These are phyloP conservation scores for Halisarca cf. caerulea DNA, from an alignment of 37 sponge, comb jelly and placozoan genomes.

Conservation along the genomic window DNA sequence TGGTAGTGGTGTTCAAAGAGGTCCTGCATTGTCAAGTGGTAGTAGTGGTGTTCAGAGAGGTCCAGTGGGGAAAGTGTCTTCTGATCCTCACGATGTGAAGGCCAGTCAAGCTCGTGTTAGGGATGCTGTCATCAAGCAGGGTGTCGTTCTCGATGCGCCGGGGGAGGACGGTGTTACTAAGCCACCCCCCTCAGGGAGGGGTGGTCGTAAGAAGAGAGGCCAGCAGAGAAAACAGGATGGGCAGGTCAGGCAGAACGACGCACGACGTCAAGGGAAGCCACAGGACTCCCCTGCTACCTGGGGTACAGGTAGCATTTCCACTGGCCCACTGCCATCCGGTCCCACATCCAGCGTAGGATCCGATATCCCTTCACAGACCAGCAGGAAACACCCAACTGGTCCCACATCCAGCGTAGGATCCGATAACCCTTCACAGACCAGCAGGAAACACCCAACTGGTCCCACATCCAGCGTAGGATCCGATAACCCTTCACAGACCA, in stretches of 20 bases:
- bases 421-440: background rate
- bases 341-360: too few species aligned
- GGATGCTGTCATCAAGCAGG: constrained; percentile 63
- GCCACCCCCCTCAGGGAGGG: background rate
- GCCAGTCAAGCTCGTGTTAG: constrained; percentile 62
- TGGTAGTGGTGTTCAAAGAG: background rate
- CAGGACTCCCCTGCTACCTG: background rate
- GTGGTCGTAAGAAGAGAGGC: background rate
- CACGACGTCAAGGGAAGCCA: background rate
- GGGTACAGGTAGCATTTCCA: background rate
- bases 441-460: background rate
- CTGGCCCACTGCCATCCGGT: background rate
- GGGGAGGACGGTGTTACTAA: background rate
- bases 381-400: background rate
- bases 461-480: background rate
- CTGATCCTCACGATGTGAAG: constrained; percentile 25
- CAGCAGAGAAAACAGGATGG: background rate
- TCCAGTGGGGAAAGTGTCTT: too few species aligned
- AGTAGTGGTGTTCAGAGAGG: background rate
- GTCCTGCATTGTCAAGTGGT: background rate
- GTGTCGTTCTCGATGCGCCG: constrained; percentile 50
- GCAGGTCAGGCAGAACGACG: too few species aligned
- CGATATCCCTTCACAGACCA: background rate
- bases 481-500: background rate
- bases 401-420: too few species aligned